Conservation (phyloP, 2,888 invertebrate genomes). For the Bursaphelenchus okinawaensis region DNA sequence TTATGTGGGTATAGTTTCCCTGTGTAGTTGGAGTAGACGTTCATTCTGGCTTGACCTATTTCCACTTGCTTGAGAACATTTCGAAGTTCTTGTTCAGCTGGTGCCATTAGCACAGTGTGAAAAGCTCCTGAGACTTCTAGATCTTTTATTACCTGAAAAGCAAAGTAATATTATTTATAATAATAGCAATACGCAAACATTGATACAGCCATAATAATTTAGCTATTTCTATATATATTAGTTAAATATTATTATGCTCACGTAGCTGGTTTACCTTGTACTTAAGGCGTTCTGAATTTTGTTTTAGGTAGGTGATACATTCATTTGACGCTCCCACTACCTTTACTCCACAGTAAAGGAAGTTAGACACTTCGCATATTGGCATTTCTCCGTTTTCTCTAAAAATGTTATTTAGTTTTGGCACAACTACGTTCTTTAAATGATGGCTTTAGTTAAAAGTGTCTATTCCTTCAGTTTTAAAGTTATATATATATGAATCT, state of each 20-base stretch:
- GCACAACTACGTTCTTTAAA: neutral
- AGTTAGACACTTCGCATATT: slow-evolving; percentile 52
- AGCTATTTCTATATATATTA: too few relatives aligned
- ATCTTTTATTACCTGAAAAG: slow-evolving; percentile 42
- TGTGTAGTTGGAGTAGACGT: slow-evolving; percentile 53
- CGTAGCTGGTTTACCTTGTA: slow-evolving; percentile 31
- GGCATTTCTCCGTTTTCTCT: slow-evolving; percentile 46
- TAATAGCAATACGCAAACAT: neutral
- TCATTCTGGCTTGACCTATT: slow-evolving; percentile 32
- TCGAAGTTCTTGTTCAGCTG: slow-evolving; percentile 34
- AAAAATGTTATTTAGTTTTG: slow-evolving; percentile 2
- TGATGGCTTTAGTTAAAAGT: neutral
- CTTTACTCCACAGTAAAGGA: slow-evolving; percentile 46
- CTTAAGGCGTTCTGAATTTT: slow-evolving; percentile 42
- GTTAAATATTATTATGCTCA: too few relatives aligned
- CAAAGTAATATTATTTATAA: neutral
- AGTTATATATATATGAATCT: too few relatives aligned
- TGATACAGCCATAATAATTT: too few relatives aligned
- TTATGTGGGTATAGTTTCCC: slow-evolving; percentile 43
- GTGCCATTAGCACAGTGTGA: slow-evolving; percentile 49
- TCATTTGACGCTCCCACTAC: slow-evolving; percentile 47
- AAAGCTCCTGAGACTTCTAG: slow-evolving; percentile 51
- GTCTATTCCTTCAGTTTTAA: neutral
- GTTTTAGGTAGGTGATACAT: slow-evolving; percentile 41
- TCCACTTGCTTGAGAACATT: slow-evolving; percentile 27